Percentiles rank a stretch among this genome's conserved stretches.
These are phyloP conservation scores for Sebastes kiyomatsui DNA, from an alignment of 2,797 vertebrate genomes.

Conservation along the genomic window DNA sequence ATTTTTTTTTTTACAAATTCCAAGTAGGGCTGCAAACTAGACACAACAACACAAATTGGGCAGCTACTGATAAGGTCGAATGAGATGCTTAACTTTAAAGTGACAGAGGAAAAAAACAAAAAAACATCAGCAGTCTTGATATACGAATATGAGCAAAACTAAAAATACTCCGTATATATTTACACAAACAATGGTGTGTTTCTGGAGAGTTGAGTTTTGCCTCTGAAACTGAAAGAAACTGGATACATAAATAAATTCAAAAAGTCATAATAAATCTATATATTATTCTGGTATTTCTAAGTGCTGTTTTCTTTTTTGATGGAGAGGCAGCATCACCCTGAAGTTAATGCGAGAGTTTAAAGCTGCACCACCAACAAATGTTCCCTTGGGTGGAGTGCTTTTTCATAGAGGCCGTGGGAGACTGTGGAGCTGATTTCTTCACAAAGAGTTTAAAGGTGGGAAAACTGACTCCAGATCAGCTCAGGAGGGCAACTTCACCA, in stretches of 20 bases:
- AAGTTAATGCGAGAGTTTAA: slow-evolving; percentile 29
- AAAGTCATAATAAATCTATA: slow-evolving; percentile 67
- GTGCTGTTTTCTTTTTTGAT: slow-evolving; percentile 49
- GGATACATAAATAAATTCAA: slow-evolving; percentile 64
- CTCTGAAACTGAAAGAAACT: slow-evolving; percentile 52
- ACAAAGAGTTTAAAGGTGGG: not conserved
- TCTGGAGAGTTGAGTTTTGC: slow-evolving; percentile 13
- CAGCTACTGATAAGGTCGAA: not conserved
- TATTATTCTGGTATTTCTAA: slow-evolving; percentile 45
- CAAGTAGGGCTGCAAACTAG: slow-evolving; percentile 5
- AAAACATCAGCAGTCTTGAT: slow-evolving; percentile 16
- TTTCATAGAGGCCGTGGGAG: slow-evolving; percentile 22
- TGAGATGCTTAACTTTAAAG: slow-evolving; percentile 17
- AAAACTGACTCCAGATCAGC: slow-evolving; percentile 20
- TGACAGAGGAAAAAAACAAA: not conserved
- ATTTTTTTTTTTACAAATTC: not conserved
- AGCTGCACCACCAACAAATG: slow-evolving; percentile 22
- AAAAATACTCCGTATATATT: slow-evolving; percentile 32
- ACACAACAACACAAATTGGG: not conserved
- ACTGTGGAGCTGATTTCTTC: slow-evolving; percentile 11
- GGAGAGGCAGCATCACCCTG: slow-evolving; percentile 62
- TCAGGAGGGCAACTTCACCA: slow-evolving; percentile 15
- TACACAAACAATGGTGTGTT: slow-evolving; percentile 38
- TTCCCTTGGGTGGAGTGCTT: slow-evolving; percentile 33
- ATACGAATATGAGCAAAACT: not conserved